Percentiles rank a stretch among this genome's conserved stretches.
These are phyloP conservation scores for Tapera naevia DNA, from an alignment of 2,797 vertebrate genomes.

Conservation along the genomic window DNA sequence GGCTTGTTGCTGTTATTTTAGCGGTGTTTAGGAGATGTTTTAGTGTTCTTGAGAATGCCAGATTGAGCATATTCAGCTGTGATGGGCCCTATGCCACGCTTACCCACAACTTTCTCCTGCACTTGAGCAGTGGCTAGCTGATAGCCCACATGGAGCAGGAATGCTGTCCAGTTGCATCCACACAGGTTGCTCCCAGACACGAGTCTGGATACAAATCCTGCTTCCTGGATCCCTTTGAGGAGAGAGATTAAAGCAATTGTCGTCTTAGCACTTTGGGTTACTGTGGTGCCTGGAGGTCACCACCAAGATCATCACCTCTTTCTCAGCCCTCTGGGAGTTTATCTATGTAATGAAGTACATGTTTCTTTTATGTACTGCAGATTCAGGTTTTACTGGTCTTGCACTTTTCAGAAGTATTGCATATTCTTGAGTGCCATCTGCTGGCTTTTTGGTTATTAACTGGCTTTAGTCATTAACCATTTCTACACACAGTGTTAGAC, in stretches of 20 bases:
- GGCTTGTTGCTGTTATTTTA: neutral
- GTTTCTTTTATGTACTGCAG: constrained; percentile 18
- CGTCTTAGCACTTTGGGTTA: neutral
- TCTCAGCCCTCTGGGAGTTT: neutral
- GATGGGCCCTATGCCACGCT: neutral
- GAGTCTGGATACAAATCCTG: neutral
- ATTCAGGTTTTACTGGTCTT: neutral
- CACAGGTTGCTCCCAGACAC: neutral
- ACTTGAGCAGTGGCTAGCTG: neutral
- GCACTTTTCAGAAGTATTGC: neutral
- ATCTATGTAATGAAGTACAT: rapidly evolving
- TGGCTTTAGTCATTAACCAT: neutral
- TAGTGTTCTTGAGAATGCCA: neutral
- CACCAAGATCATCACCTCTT: rapidly evolving
- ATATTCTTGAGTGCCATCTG: constrained; percentile 47
- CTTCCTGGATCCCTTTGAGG: neutral
- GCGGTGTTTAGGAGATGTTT: neutral
- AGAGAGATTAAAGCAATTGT: neutral
- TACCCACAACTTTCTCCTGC: neutral
- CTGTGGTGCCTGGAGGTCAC: neutral
- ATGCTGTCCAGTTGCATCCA: neutral
- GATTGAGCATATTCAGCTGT: rapidly evolving
- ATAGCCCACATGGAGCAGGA: neutral
- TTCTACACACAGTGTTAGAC: rapidly evolving
- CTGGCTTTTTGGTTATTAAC: neutral